These are phyloP conservation scores for Choreutis nemorana DNA, from an alignment of 2,888 invertebrate species.

Conservation along the genomic window DNA sequence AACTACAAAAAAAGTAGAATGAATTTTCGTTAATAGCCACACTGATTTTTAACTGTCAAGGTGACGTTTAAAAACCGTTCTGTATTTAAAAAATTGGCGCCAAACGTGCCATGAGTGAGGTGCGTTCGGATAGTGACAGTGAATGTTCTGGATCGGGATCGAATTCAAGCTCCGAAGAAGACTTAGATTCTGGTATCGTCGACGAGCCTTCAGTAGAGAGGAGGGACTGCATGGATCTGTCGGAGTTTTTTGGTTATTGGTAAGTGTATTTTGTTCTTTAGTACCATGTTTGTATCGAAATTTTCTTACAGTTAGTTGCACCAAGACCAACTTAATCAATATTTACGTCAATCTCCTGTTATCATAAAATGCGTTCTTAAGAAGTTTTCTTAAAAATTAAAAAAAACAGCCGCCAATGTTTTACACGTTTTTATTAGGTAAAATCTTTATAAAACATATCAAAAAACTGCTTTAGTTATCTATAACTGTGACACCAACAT, in stretches of 20 bases:
- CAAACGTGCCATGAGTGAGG: conserved; percentile 26
- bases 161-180: conserved; percentile 36
- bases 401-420: too few species aligned
- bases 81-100: too few species aligned
- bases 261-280: conserved; percentile 27
- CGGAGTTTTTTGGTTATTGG: conserved; percentile 52
- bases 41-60: too few species aligned
- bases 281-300: background rate
- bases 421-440: conserved; percentile 1
- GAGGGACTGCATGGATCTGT: conserved; percentile 50
- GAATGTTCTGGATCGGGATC: conserved; percentile 20
- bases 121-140: conserved; percentile 24
- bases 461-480: conserved; percentile 1
- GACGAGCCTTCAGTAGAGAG: conserved; percentile 27
- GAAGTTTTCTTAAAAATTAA: too few species aligned
- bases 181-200: conserved; percentile 51
- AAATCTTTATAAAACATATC: conserved; percentile 1
- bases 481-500: conserved; percentile 3
- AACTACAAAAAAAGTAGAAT: background rate
- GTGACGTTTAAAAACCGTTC: too few species aligned
- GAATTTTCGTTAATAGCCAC: too few species aligned
- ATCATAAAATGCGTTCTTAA: too few species aligned
- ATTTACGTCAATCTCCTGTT: background rate
- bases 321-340: too few species aligned
- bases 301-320: background rate